Base-by-base conservation (phyloP, 2,888 invertebrate species). In the Ennomos erosarius region DNA sequence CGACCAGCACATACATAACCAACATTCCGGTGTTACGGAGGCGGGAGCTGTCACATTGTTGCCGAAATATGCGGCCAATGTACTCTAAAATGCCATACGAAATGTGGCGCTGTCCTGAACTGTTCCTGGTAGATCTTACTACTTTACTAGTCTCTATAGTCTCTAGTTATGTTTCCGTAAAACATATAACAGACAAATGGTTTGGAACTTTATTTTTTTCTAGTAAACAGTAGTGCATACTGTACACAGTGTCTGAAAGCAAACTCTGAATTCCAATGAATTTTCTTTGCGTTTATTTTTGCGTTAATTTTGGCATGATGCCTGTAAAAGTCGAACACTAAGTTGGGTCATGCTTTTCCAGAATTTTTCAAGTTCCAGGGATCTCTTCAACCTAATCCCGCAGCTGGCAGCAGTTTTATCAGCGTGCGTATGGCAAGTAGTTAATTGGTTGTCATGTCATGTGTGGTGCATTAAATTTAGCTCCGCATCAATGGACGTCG, bases 21-120 rank as follows among this genome's bases (percentile, higher is more conserved):
- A 38, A 35, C 53, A 53, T 54, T 54, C 49, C 36, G 13, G 51
- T 38, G 48, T 36, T 55, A 62, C 62, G 65, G 65, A 64, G 64
- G 62, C 64, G 61, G 34, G 50, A 53, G 47, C 55, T 59, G 59
- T 54, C 50, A 64, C 64, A 69, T 69, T 75, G 68, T 73, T 75
- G 73, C 73, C 75, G 72, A 76, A 78, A 71, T 71, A 72, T 74
- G 70, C 55, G 50, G 49, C 42, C 56, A 33, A 13, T 54, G 44
- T 50, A 33, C 50, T 48, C 33, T 3, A 12, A 35, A 38, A 54
- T 48, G 43, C 51, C 49, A 38, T 43, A 47, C 40, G 35, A 10
- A 35, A 48, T 49, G 38, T 33, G 39, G 39, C 43, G 11, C 10
- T 43, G 10, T 36, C 36, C 37, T 13, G 26, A 44, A 34, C n/a